These are phyloP conservation scores for Corythornis cristatus DNA, from an alignment of 2,113 vertebrate genomes.

Conservation along the genomic window DNA sequence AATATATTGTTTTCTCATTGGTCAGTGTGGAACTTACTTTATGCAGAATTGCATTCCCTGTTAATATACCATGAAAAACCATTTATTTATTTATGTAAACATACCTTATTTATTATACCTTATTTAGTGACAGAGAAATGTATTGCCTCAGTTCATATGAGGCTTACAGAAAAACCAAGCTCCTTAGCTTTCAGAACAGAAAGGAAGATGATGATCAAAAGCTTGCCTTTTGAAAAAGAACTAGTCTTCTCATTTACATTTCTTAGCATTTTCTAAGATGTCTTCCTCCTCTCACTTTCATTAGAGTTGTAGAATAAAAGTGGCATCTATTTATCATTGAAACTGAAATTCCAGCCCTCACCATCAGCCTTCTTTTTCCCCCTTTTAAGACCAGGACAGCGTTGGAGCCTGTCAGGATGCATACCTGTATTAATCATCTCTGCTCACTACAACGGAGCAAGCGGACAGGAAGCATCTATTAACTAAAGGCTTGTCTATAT, in stretches of 20 bases:
- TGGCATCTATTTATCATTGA: slow-evolving; percentile 26
- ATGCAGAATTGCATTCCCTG: background rate
- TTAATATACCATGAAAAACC: background rate
- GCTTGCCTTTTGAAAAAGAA: background rate
- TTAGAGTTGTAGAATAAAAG: slow-evolving; percentile 16
- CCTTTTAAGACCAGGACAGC: background rate
- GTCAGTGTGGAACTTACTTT: background rate
- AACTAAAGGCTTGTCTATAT: slow-evolving; percentile 4
- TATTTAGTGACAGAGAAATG: background rate
- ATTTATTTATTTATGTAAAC: background rate
- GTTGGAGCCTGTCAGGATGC: slow-evolving; percentile 10
- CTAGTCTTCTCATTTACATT: slow-evolving; percentile 26
- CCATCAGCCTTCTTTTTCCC: background rate
- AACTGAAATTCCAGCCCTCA: background rate
- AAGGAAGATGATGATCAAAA: slow-evolving; percentile 27
- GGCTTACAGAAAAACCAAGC: background rate
- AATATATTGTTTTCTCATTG: background rate
- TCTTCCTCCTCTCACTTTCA: slow-evolving; percentile 21
- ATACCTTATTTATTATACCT: slow-evolving; percentile 21
- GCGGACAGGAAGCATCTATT: slow-evolving; percentile 51
- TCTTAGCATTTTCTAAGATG: slow-evolving; percentile 30
- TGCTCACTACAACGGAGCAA: background rate
- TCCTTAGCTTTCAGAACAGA: background rate
- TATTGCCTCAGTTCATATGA: background rate
- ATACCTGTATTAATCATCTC: slow-evolving; percentile 41